Base-by-base conservation (phyloP, 1,140 invertebrate genomes). In the Scaptomyza pallida region DNA sequence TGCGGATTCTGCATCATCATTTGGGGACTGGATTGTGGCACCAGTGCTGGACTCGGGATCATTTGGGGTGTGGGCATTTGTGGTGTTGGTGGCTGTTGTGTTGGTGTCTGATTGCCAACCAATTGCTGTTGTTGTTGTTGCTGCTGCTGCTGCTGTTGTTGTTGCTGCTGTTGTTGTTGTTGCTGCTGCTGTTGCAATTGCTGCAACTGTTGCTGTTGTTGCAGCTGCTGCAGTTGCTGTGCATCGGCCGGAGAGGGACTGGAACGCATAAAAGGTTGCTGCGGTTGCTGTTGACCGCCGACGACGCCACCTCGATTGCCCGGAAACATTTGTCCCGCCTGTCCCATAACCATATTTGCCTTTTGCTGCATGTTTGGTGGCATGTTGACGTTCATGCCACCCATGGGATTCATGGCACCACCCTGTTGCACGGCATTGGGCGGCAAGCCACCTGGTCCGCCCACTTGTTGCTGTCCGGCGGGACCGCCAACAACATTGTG, bases 21-120 rank as follows among this genome's bases (percentile, higher is more conserved):
- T 61, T 94, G 94, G 21, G 94, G 92, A 70, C 93, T 94, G 15
- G 95, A 95, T n/a, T 94, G 94, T n/a, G 94, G 94, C 45, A 94
- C 95, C 52, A 95, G 82, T 19, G 95, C 95, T 6, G 95, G 95
- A 9, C 95, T 95, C 23, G 94, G 92, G 12, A 94, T 94, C 94
- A 95, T 95, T 78, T 91, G 85, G 3, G 80, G 57, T n/a, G 86
- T 90, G 0, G 78, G 70, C 72, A 91, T 73, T 26, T 82, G 77
- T 2, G 83, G 76, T 0, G 71, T 80, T 2, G 65, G 75, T 5
- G 72, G 89, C 15, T 86, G 83, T 15, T 79, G 89, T 4, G 74
- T 72, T 9, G 72, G 72, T 30, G 62, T 70, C 9, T 94, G 94
- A 77, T 93, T 94, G 57, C 92, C 93, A 16, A 78, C 76, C 5